Evolutionary conservation across 2,888 invertebrate genomes (phyloP).

Genomic region (Drosophila sordidula): DNA sequence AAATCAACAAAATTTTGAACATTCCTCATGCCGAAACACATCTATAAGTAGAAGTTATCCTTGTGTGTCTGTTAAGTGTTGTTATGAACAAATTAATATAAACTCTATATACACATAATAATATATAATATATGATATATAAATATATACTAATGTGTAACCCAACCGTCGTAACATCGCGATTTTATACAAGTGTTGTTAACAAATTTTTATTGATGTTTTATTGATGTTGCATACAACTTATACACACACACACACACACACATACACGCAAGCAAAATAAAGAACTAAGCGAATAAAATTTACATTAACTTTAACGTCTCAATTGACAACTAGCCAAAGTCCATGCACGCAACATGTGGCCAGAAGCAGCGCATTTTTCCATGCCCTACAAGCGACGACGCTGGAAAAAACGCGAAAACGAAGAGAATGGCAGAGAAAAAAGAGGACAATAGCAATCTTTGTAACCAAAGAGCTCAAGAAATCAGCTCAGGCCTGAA

Average conservation of each 20-base stretch:
- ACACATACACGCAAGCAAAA: slow-evolving; percentile 7
- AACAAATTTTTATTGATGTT: slow-evolving; percentile 77
- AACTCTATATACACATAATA: slow-evolving; percentile 18
- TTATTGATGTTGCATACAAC: slow-evolving; percentile 75
- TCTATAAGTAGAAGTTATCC: slow-evolving; percentile 31
- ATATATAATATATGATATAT: slow-evolving; percentile 25
- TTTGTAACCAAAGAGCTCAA: slow-evolving; percentile 40
- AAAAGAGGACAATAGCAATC: background rate
- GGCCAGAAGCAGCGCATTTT: slow-evolving; percentile 20
- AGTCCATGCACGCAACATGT: slow-evolving; percentile 53
- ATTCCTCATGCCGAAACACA: slow-evolving; percentile 44
- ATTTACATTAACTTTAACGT: slow-evolving; percentile 49
- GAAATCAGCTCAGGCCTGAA: slow-evolving; percentile 34
- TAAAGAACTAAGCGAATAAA: slow-evolving; percentile 33
- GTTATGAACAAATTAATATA: slow-evolving; percentile 34
- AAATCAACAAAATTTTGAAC: slow-evolving; percentile 33
- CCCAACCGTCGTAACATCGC: slow-evolving; percentile 73
- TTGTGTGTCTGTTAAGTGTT: slow-evolving; percentile 57
- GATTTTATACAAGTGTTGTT: slow-evolving; percentile 81
- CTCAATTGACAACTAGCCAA: slow-evolving; percentile 44
- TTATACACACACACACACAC: slow-evolving; percentile 5
- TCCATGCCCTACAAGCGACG: background rate
- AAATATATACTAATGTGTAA: slow-evolving; percentile 56
- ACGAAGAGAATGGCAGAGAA: background rate
- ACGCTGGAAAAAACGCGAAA: slow-evolving; percentile 9